Evolutionary conservation across 2,888 invertebrate species (phyloP), one percentile per base, ranked within the genome.

Genomic region (Drosophila nr. perissopoda): DNA sequence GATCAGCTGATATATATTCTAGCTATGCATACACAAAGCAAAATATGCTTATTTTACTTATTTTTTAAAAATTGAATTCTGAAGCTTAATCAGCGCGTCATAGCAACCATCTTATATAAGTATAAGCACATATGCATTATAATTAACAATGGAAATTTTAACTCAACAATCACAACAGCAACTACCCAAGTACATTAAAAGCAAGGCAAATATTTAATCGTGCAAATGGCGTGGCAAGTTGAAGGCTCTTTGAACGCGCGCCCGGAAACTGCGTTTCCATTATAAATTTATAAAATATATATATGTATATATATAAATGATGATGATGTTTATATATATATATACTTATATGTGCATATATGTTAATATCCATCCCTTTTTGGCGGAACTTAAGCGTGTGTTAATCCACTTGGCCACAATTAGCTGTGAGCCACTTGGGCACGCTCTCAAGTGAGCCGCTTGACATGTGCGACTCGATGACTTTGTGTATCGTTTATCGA

Each of bases 381-480:
- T 5, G 45, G 31, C 6, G 21, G 33, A 34, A 36, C 18, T 53
- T 38, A 34, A 25, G 51, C 25, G 25, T 25, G 27, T 38, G 29
- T 51, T 45, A n/a, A 42, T 42, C 62, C 80, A 73, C 69, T 81
- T 70, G 52, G 65, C 61, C 69, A 73, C 69, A 81, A 82, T 81
- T 81, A 74, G 80, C 80, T 73, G 58, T 36, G 42, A 29, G 67
- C 57, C 83, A 82, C 82, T 82, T 82, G 72, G 70, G 57, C 82
- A 82, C 82, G 82, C 69, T 58, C 56, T 75, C 38, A 68, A 81
- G 69, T 60, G 66, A 40, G 40, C 40, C 29, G 58, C 76, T 78
- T 78, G 76, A 75, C 67, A 66, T 68, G 53, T 51, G 73, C 65
- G 54, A 16, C 74, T 61, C 64, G 72, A 72, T 72, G 65, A 60